Evolutionary conservation across 2,797 vertebrate species (phyloP).

Genomic region (Thunnus albacares): DNA sequence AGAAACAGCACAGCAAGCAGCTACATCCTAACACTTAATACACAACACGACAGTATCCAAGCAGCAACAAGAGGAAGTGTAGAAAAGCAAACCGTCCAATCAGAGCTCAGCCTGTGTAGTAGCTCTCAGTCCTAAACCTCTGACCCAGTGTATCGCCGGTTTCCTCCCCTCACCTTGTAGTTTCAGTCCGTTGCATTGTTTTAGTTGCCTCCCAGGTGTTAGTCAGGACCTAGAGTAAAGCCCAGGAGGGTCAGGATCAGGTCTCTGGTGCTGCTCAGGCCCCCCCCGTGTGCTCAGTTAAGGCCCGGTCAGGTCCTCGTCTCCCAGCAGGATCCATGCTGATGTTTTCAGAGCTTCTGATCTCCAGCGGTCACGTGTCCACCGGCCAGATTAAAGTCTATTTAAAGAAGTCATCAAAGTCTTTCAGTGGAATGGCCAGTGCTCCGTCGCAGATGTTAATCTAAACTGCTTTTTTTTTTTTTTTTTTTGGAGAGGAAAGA

Average conservation of each 20-base stretch:
- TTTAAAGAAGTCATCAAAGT: conserved; percentile 34
- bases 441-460: neutral
- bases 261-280: neutral
- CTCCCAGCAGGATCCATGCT: conserved; percentile 19
- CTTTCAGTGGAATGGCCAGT: neutral
- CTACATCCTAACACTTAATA: too few species aligned
- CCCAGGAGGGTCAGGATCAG: conserved; percentile 14
- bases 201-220: neutral
- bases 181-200: neutral
- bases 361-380: conserved; percentile 1
- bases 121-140: neutral
- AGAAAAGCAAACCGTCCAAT: too few species aligned
- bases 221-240: neutral
- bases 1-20: too few species aligned
- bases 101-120: too few species aligned
- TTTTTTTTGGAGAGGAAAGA: neutral
- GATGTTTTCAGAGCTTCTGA: conserved; percentile 21
- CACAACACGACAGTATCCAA: too few species aligned
- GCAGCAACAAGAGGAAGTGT: too few species aligned
- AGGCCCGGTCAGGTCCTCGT: conserved; percentile 13
- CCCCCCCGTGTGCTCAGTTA: conserved; percentile 6
- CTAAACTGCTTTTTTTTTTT: too few species aligned
- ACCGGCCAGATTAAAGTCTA: conserved; percentile 2
- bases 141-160: neutral
- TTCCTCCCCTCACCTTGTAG: neutral